Percentiles rank a stretch among this genome's conserved stretches.
These are phyloP conservation scores for Thyatira batis DNA, from an alignment of 2,888 invertebrate species.

Conservation along the genomic window DNA sequence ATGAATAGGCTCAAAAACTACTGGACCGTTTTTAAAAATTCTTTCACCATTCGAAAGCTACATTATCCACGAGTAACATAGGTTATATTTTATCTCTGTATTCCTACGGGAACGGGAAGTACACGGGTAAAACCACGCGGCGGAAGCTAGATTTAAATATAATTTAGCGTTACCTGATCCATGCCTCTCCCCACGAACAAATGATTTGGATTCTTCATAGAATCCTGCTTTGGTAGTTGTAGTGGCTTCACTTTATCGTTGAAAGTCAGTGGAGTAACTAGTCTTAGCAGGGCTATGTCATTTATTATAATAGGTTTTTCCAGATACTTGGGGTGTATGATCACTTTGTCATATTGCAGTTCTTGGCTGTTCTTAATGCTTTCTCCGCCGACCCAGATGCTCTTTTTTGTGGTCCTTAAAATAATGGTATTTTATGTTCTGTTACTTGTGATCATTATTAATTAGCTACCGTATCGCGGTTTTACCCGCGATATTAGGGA, in stretches of 20 bases:
- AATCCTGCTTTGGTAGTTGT: conserved; percentile 9
- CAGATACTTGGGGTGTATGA: not conserved
- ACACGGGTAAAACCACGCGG: too few relatives aligned
- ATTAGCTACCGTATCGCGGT: too few relatives aligned
- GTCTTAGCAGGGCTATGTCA: conserved; percentile 21
- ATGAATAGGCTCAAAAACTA: too few relatives aligned
- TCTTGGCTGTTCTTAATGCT: not conserved
- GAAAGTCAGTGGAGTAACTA: conserved; percentile 6
- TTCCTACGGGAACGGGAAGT: too few relatives aligned
- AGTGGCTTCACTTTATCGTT: conserved; percentile 17
- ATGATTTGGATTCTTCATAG: not conserved
- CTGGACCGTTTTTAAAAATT: too few relatives aligned
- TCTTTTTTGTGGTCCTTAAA: conserved; percentile 8
- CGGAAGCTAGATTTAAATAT: too few relatives aligned
- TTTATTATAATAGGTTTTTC: not conserved
- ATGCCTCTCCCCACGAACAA: conserved; percentile 17
- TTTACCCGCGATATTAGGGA: too few relatives aligned
- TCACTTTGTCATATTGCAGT: not conserved
- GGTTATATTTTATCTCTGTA: too few relatives aligned
- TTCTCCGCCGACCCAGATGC: conserved; percentile 8
- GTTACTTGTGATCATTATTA: too few relatives aligned
- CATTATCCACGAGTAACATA: too few relatives aligned
- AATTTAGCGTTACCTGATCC: conserved; percentile 29
- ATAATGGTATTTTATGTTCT: conserved; percentile 4
- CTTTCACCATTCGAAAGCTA: too few relatives aligned